These are phyloP conservation scores for Vulpes lagopus DNA, from an alignment of 2,113 vertebrate genomes.

Conservation along the genomic window DNA sequence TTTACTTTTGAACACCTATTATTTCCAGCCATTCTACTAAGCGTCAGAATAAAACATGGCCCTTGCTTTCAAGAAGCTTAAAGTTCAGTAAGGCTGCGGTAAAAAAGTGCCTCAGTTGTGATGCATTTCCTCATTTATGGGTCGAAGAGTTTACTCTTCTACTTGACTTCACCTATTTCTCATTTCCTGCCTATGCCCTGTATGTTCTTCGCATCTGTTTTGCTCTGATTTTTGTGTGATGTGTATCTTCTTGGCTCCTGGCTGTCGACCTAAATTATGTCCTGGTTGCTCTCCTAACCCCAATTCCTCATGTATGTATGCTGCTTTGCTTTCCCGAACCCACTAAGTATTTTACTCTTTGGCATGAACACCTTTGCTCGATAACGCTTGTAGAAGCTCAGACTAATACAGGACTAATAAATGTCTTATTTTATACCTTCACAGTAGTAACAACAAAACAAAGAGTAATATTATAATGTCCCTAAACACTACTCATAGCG, in stretches of 20 bases:
- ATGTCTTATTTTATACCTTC: neutral
- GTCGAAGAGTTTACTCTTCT: neutral
- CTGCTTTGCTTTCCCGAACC: neutral
- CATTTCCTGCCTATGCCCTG: neutral
- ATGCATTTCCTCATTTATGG: neutral
- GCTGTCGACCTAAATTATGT: neutral
- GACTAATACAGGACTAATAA: neutral
- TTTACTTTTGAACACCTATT: neutral
- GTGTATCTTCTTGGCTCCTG: neutral
- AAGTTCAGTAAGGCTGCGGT: conserved; percentile 21
- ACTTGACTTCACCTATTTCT: conserved; percentile 66
- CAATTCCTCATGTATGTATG: neutral
- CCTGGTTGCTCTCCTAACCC: neutral
- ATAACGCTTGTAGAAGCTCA: neutral
- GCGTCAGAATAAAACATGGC: neutral
- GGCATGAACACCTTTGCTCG: neutral
- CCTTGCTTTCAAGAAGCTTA: conserved; percentile 42
- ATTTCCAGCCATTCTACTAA: conserved; percentile 7
- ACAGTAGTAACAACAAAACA: neutral
- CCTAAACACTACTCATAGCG: neutral
- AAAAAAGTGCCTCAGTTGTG: neutral
- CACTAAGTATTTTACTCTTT: neutral
- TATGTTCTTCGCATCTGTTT: neutral
- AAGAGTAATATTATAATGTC: neutral
- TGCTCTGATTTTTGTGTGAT: conserved; percentile 5